Conservation (phyloP, 2,888 invertebrate genomes). For the Nasonia oneida region DNA sequence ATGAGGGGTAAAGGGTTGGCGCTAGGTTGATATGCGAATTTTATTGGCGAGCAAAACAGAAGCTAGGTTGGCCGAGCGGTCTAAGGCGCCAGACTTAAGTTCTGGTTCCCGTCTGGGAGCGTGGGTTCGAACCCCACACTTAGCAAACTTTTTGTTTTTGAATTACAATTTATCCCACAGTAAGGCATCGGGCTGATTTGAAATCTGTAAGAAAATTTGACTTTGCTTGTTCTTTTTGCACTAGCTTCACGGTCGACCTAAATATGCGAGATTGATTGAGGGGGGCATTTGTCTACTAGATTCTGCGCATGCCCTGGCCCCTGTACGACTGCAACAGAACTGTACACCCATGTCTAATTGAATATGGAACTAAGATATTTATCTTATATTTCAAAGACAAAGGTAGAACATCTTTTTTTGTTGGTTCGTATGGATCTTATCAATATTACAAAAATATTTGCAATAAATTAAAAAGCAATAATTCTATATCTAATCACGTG, state of each 20-base stretch:
- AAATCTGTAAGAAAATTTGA: background rate
- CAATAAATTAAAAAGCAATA: no score
- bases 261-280: background rate
- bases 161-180: background rate
- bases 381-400: no score
- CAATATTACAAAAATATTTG: no score
- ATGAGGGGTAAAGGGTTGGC: no score
- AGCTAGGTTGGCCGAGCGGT: slow-evolving; percentile 86
- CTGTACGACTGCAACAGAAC: slow-evolving; percentile 6
- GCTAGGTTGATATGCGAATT: background rate
- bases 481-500: background rate
- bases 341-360: background rate
- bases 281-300: background rate
- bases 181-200: background rate
- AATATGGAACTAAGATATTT: no score
- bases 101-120: slow-evolving; percentile 85
- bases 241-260: background rate
- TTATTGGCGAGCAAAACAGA: background rate
- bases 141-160: slow-evolving; percentile 79
- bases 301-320: background rate
- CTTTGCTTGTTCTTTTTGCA: background rate
- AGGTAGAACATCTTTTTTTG: no score
- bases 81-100: slow-evolving; percentile 86
- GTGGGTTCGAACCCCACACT: slow-evolving; percentile 87
- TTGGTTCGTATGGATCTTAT: no score